These are phyloP conservation scores for Cantharis rufa DNA, from an alignment of 2,888 invertebrate species.

Conservation along the genomic window DNA sequence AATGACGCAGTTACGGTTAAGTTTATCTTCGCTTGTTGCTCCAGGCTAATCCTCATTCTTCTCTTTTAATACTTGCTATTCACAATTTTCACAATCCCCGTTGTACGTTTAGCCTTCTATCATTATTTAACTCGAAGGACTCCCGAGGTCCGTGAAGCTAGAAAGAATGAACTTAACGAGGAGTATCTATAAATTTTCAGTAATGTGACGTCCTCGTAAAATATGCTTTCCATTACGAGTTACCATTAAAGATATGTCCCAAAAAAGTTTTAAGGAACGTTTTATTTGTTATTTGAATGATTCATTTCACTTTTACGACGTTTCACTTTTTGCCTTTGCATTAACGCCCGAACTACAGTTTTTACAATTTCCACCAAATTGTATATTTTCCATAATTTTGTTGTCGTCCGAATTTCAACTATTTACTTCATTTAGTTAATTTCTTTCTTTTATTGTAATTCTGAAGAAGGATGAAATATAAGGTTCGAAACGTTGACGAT, in stretches of 20 bases:
- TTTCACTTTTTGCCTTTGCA: constrained; percentile 18
- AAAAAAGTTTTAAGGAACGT: constrained; percentile 53
- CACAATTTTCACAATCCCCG: constrained; percentile 25
- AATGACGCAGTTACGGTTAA: constrained; percentile 37
- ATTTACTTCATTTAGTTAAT: too few relatives aligned
- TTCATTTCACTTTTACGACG: constrained; percentile 43
- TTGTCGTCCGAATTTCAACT: too few relatives aligned
- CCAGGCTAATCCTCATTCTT: constrained; percentile 43
- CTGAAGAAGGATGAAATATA: too few relatives aligned
- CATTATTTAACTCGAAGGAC: constrained; percentile 23
- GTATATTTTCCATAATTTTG: too few relatives aligned
- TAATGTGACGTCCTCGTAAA: constrained; percentile 51
- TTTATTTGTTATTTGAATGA: constrained; percentile 52
- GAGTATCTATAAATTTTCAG: constrained; percentile 33
- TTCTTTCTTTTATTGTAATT: too few relatives aligned
- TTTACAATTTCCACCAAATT: neutral
- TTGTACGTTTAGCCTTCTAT: constrained; percentile 19
- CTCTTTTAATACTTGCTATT: constrained; percentile 37
- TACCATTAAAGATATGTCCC: constrained; percentile 53
- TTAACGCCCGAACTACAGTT: constrained; percentile 7
- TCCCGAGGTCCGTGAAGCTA: constrained; percentile 18
- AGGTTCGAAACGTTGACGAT: too few relatives aligned
- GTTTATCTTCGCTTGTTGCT: constrained; percentile 42
- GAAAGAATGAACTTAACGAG: constrained; percentile 40
- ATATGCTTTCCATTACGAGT: constrained; percentile 54